Evolutionary conservation across 2,113 vertebrate genomes (phyloP), one percentile per base, ranked within the genome.

Genomic region (Oryzias melastigma): DNA sequence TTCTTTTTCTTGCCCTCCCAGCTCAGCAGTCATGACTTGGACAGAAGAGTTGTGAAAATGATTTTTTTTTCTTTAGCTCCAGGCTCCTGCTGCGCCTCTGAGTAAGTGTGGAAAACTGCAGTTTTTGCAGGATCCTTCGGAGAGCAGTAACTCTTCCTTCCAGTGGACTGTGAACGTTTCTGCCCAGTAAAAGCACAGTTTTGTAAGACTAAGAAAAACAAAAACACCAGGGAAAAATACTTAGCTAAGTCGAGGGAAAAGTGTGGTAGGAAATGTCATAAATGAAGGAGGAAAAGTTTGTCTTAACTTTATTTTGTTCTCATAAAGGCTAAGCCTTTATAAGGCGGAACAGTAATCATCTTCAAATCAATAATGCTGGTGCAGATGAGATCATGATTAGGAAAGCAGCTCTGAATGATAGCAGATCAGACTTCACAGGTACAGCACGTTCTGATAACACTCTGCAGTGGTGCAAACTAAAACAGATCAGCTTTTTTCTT

Each of bases 21-120:
- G 15, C 40, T 20, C 22, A 51, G 46, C 41, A 63, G 17, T 57
- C 57, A 70, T 64, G 73, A 65, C 63, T 80, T 42, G 27, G 40
- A 65, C 29, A 47, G 67, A 57, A 54, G 35, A 65, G 40, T 54
- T 71, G 76, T 51, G 75, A 80, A 82, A 82, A 82, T 68, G 50
- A 7, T 75, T 76, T 63, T 80, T 48, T 40, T 10, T 75, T 76
- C 71, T 15, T 52, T 20, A 27, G 53, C 20, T n/a, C 53, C 17
- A 60, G 56, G 56, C 68, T 27, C 75, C 78, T 19, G 70, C 80
- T 81, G 78, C 5, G 51, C 77, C 67, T 68, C 62, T 72, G 74
- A 86, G 62, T 75, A 75, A 73, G 83, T 82, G 74, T 69, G 64
- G 71, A 78, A 75, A 82, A 65, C 60, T 69, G 75, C 57, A 49